These are phyloP conservation scores for Drosophila glabriapex DNA, from an alignment of 2,888 invertebrate species.

Conservation along the genomic window DNA sequence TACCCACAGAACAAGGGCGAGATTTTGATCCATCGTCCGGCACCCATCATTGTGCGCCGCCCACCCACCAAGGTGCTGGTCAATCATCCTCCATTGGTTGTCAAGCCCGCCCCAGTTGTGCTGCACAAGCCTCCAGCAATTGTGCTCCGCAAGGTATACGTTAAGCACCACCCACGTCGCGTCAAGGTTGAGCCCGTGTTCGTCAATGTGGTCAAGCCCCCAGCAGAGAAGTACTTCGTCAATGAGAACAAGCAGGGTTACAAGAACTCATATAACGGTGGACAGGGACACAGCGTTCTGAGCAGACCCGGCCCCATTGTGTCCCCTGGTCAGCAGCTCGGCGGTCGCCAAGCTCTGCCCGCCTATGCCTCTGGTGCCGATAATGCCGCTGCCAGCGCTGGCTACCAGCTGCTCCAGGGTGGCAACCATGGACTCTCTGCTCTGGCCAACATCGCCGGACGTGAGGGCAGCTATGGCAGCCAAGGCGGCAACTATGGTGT, in stretches of 20 bases:
- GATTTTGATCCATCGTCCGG: conserved; percentile 84
- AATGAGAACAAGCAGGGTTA: conserved; percentile 83
- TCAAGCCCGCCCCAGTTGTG: conserved; percentile 85
- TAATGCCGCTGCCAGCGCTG: conserved; percentile 73
- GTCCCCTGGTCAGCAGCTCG: conserved; percentile 46
- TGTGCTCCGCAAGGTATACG: conserved; percentile 83
- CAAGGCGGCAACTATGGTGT: conserved; percentile 38
- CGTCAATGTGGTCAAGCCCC: conserved; percentile 84
- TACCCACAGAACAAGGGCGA: conserved; percentile 84
- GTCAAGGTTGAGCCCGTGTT: conserved; percentile 84
- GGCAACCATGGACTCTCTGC: conserved; percentile 77
- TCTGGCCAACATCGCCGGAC: conserved; percentile 71
- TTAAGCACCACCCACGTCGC: conserved; percentile 83
- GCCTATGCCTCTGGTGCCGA: conserved; percentile 73
- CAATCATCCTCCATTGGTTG: conserved; percentile 84
- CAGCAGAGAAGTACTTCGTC: conserved; percentile 84
- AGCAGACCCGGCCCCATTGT: conserved; percentile 51
- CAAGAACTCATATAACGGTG: conserved; percentile 27
- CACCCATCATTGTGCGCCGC: conserved; percentile 84
- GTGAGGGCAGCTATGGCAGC: conserved; percentile 59
- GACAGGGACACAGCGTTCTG: conserved; percentile 20
- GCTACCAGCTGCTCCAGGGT: conserved; percentile 78
- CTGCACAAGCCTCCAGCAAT: conserved; percentile 85
- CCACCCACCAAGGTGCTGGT: conserved; percentile 84
- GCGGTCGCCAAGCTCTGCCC: conserved; percentile 57